phyloP scores from a whole-genome alignment of 2,797 vertebrate genomes.

The Sebastes trivittatus region DNA sequence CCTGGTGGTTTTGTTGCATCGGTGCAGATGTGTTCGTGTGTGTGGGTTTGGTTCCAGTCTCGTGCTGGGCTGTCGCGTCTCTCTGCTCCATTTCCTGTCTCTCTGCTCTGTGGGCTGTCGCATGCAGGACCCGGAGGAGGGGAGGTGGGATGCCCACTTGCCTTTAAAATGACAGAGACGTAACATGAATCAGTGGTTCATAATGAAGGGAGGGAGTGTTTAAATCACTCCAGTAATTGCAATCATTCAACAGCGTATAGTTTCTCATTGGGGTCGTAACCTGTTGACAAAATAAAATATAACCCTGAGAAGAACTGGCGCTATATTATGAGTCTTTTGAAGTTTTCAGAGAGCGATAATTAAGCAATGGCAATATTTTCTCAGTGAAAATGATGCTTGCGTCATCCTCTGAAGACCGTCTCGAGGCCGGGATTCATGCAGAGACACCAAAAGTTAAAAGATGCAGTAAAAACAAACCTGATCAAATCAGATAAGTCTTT shows the following conservation, averaged over 20 bases:
- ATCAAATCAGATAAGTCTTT: not conserved
- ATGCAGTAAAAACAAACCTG: not conserved
- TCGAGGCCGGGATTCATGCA: not conserved
- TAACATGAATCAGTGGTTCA: conserved; percentile 41
- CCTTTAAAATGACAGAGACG: conserved; percentile 38
- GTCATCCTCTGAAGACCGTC: not conserved
- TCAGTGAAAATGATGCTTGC: not conserved
- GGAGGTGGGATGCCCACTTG: conserved; percentile 15
- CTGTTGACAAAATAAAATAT: conserved; percentile 24
- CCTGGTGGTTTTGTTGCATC: conserved; percentile 42
- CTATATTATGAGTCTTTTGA: not conserved
- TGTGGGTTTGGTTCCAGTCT: conserved; percentile 61
- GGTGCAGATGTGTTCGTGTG: conserved; percentile 35
- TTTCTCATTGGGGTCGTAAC: conserved; percentile 16
- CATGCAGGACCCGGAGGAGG: conserved; percentile 24
- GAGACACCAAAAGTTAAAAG: not conserved
- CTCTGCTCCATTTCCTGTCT: conserved; percentile 70
- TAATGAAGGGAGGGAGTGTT: conserved; percentile 16
- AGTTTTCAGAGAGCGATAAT: not conserved
- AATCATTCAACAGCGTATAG: not conserved
- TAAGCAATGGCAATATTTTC: conserved; percentile 4
- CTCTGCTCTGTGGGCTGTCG: conserved; percentile 52
- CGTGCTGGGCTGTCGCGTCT: conserved; percentile 65
- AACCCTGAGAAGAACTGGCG: not conserved
- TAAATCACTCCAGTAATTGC: conserved; percentile 8